phyloP scores from a whole-genome alignment of 2,113 vertebrate species.

The Formicarius rufipectus region DNA sequence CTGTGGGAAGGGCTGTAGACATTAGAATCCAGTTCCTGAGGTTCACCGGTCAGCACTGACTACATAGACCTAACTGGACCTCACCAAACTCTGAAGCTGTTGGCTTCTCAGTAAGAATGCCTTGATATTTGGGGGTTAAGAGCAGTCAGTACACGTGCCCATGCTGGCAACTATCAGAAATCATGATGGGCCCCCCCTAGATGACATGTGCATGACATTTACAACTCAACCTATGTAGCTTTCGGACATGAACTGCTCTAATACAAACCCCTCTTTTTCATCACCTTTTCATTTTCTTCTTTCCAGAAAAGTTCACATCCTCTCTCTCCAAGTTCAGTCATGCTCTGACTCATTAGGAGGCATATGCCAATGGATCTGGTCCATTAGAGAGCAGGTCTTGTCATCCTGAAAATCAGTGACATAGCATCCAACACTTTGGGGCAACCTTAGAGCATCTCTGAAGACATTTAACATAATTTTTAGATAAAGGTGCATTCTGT shows the following conservation, averaged over 20 bases:
- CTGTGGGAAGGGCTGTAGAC: neutral
- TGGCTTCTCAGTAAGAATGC: neutral
- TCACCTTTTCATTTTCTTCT: neutral
- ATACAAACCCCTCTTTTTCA: neutral
- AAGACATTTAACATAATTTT: neutral
- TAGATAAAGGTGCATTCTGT: neutral
- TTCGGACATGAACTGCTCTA: neutral
- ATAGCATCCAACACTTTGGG: neutral
- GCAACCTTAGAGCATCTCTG: neutral
- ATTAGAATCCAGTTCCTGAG: neutral
- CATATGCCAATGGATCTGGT: neutral
- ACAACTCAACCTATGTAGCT: neutral
- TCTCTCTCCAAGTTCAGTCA: neutral
- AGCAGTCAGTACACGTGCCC: neutral
- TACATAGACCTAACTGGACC: neutral
- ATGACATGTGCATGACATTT: fast-evolving
- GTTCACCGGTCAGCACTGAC: neutral
- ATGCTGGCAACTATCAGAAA: neutral
- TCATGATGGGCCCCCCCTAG: neutral
- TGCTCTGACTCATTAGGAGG: neutral
- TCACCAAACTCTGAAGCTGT: neutral
- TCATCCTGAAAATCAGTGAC: neutral
- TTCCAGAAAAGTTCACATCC: neutral
- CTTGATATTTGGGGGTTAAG: neutral
- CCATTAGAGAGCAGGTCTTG: neutral